A percentile compares a stretch with the other conserved stretches of the same genome.
These are phyloP conservation scores for Sphenopsis melanotis DNA, from an alignment of 2,797 vertebrate species.

Conservation along the genomic window DNA sequence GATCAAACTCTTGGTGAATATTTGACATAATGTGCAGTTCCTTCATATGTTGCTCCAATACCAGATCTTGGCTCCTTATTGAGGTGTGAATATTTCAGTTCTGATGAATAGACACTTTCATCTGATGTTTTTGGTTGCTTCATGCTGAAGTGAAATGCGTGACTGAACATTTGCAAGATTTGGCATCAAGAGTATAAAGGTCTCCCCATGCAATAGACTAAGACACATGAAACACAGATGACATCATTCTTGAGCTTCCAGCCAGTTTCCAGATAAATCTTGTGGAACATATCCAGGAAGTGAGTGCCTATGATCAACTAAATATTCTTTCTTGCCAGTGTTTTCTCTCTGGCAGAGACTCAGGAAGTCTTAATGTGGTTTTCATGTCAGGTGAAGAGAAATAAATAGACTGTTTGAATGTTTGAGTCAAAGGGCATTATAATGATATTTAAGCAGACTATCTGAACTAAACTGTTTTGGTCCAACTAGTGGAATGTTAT, in stretches of 20 bases:
- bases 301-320: background rate
- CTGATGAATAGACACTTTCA: background rate
- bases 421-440: background rate
- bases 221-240: background rate
- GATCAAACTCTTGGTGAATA: background rate
- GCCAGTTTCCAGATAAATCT: background rate
- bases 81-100: conserved; percentile 13
- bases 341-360: background rate
- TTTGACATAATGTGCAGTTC: background rate
- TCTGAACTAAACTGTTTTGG: background rate
- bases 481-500: background rate
- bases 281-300: background rate
- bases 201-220: background rate
- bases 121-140: background rate
- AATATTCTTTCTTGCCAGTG: background rate
- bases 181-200: background rate
- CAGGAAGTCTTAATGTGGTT: background rate
- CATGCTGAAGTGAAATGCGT: background rate
- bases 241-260: background rate
- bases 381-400: background rate
- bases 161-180: background rate
- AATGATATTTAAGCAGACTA: background rate
- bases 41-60: background rate
- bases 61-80: background rate
- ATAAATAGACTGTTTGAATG: background rate